Evolutionary conservation across 2,888 invertebrate genomes (phyloP).

Genomic region (Andrena trimmerana): DNA sequence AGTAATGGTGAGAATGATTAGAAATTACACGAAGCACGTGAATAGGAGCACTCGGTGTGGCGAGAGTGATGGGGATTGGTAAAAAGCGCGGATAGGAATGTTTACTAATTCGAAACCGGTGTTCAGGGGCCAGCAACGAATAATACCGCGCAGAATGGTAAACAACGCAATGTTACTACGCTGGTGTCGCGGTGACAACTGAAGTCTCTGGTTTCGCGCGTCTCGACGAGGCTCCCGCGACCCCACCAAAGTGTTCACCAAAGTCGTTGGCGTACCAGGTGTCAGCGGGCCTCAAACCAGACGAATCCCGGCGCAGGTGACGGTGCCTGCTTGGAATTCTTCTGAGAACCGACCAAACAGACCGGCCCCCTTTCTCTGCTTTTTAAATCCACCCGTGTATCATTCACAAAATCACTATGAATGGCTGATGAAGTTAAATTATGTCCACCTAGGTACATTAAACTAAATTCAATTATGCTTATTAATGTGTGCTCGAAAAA

Average conservation of each 20-base stretch:
- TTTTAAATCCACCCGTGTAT: neutral
- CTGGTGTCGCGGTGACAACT: conserved; percentile 80
- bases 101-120: neutral
- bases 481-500: too few species aligned
- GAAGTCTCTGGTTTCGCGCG: conserved; percentile 71
- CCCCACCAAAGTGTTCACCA: conserved; percentile 72
- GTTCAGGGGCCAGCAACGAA: neutral
- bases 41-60: neutral
- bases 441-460: neutral
- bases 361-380: neutral
- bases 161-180: conserved; percentile 57
- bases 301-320: conserved; percentile 55
- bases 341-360: neutral
- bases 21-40: conserved; percentile 1
- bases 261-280: conserved; percentile 68
- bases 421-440: neutral
- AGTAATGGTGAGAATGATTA: neutral
- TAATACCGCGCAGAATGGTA: neutral
- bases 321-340: conserved; percentile 16
- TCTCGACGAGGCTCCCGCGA: conserved; percentile 55
- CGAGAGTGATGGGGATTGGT: neutral
- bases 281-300: conserved; percentile 57
- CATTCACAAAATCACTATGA: neutral
- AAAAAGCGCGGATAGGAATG: neutral
- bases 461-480: too few species aligned